Evolutionary conservation across 2,888 invertebrate genomes (phyloP).

Genomic region (Furcula furcula): DNA sequence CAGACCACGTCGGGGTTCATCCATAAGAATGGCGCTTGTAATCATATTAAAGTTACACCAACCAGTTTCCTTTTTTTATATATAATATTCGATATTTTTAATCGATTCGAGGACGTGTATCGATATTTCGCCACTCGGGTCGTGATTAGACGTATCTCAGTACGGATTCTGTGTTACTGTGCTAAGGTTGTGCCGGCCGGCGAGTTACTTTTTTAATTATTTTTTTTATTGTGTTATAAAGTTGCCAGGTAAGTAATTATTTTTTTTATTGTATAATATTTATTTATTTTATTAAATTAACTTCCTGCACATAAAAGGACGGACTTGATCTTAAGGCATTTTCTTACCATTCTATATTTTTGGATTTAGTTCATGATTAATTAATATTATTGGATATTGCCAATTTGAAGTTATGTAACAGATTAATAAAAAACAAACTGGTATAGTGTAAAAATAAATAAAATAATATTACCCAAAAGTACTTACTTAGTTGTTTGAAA

Average conservation of each 20-base stretch:
- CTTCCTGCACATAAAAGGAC: too few relatives aligned
- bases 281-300: conserved; percentile 1
- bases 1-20: conserved; percentile 55
- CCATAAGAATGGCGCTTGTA: conserved; percentile 50
- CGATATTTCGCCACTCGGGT: conserved; percentile 34
- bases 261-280: neutral
- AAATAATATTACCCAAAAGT: too few relatives aligned
- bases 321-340: too few relatives aligned
- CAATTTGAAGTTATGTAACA: too few relatives aligned
- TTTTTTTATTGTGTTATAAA: conserved; percentile 19
- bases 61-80: conserved; percentile 35
- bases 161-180: conserved; percentile 63
- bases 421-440: too few relatives aligned
- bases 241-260: conserved; percentile 8
- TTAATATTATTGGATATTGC: too few relatives aligned
- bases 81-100: conserved; percentile 26
- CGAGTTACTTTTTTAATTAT: conserved; percentile 11
- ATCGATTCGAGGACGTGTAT: conserved; percentile 44
- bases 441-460: too few relatives aligned
- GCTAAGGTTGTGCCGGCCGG: conserved; percentile 53
- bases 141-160: conserved; percentile 48
- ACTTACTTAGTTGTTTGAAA: too few relatives aligned
- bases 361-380: too few relatives aligned
- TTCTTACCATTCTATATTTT: too few relatives aligned
- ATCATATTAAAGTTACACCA: conserved; percentile 23